These are phyloP conservation scores for Hedychridium roseum DNA, from an alignment of 2,888 invertebrate genomes.

Conservation along the genomic window DNA sequence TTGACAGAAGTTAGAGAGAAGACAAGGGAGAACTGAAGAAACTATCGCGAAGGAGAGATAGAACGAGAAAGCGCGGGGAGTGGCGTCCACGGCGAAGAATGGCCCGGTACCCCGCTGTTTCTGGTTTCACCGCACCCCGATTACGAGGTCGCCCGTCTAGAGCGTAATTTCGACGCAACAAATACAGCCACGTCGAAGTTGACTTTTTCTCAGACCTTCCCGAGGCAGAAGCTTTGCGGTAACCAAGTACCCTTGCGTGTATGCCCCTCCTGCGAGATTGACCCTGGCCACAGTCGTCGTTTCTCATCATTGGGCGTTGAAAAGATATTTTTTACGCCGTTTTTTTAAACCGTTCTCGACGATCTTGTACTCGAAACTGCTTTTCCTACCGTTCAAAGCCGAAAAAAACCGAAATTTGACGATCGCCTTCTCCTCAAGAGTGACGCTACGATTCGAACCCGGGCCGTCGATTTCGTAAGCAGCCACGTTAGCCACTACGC, in stretches of 20 bases:
- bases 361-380: no score
- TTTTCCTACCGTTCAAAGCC: no score
- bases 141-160: slow-evolving; percentile 38
- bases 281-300: slow-evolving; percentile 29
- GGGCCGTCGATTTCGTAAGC: slow-evolving; percentile 30
- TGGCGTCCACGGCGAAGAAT: slow-evolving; percentile 31
- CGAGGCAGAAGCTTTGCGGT: slow-evolving; percentile 31
- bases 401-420: not conserved
- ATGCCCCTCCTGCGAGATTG: slow-evolving; percentile 41
- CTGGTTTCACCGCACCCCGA: slow-evolving; percentile 40
- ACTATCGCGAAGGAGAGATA: not conserved
- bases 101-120: slow-evolving; percentile 34
- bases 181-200: slow-evolving; percentile 7
- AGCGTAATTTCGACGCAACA: slow-evolving; percentile 19
- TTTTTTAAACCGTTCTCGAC: no score
- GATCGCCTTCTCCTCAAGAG: not conserved
- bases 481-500: slow-evolving; percentile 22
- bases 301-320: slow-evolving; percentile 29
- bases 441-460: slow-evolving; percentile 25
- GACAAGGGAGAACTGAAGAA: no score
- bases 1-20: not conserved
- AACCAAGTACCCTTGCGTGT: slow-evolving; percentile 36
- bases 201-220: slow-evolving; percentile 45
- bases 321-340: not conserved
- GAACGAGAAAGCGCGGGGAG: slow-evolving; percentile 1